Conservation (phyloP, 2,113 vertebrate genomes). For the Eupsittula cactorum region DNA sequence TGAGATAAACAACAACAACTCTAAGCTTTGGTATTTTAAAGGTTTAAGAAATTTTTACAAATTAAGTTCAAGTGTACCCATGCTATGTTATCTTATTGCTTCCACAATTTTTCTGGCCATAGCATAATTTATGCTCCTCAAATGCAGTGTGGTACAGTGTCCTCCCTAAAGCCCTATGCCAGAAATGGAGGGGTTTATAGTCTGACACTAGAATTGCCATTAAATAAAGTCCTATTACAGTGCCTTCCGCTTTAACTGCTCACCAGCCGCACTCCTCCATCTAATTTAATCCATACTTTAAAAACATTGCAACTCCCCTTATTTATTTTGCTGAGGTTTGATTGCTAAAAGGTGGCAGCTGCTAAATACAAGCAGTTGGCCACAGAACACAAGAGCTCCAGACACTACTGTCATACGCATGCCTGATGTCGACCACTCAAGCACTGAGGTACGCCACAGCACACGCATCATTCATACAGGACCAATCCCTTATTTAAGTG, state of each 20-base stretch:
- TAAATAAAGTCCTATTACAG: neutral
- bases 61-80: neutral
- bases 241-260: neutral
- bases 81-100: neutral
- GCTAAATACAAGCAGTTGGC: neutral
- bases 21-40: neutral
- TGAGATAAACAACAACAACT: constrained; percentile 3
- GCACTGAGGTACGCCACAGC: no score
- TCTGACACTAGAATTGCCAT: neutral
- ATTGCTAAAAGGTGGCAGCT: neutral
- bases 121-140: neutral
- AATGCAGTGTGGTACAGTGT: neutral
- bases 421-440: neutral
- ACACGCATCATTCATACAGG: neutral
- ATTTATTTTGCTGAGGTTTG: neutral
- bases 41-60: constrained; percentile 16
- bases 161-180: neutral
- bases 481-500: neutral
- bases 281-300: neutral
- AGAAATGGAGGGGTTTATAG: neutral
- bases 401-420: neutral
- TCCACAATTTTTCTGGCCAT: neutral
- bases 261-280: neutral
- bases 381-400: neutral
- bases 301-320: neutral